phyloP scores from a whole-genome alignment of 2,113 vertebrate genomes.

The Oenanthe melanoleuca region DNA sequence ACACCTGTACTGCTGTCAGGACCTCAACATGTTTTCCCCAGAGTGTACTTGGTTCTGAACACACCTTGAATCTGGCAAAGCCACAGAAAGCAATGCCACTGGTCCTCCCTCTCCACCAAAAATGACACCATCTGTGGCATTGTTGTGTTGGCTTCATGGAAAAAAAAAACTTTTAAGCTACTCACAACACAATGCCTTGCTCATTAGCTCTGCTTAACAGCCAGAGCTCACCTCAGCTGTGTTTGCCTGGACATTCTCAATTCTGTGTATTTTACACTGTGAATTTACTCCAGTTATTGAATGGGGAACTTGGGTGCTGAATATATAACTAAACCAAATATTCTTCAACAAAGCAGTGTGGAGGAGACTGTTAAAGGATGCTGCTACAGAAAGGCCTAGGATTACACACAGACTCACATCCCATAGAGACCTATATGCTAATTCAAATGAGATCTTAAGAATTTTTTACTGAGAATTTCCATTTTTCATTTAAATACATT shows the following conservation, averaged over 20 bases:
- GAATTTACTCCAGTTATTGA: background rate
- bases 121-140: background rate
- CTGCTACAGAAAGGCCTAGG: background rate
- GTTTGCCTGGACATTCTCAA: background rate
- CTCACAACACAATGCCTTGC: background rate
- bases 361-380: background rate
- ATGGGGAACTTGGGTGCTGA: background rate
- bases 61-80: background rate
- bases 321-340: background rate
- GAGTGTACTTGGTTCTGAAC: background rate
- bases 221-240: background rate
- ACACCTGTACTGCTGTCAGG: background rate
- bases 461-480: conserved; percentile 58
- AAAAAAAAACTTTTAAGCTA: background rate
- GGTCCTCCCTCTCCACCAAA: background rate
- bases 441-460: conserved; percentile 50
- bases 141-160: background rate
- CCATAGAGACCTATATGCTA: background rate
- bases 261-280: background rate
- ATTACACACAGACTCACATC: background rate
- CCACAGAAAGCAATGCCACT: background rate
- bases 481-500: conserved; percentile 62
- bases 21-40: background rate
- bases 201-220: background rate
- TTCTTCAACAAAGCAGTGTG: background rate